Evolutionary conservation across 2,113 vertebrate genomes (phyloP).

Genomic region (Cichladusa arquata): DNA sequence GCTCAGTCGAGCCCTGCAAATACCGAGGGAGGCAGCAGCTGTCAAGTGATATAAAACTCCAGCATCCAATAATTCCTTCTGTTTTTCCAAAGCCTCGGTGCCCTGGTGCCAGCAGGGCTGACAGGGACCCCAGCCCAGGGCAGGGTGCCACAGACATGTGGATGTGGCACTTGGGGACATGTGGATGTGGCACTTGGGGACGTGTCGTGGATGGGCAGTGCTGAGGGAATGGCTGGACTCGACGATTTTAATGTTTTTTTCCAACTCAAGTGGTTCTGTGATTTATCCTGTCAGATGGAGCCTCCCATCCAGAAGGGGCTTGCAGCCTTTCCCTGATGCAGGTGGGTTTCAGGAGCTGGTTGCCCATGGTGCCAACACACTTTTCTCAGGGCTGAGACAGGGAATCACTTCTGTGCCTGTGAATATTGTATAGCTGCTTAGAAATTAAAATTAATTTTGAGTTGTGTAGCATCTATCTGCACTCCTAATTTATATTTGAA

Average conservation of each 20-base stretch:
- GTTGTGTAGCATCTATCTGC: not conserved
- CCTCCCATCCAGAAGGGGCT: not conserved
- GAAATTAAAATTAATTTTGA: slow-evolving; percentile 41
- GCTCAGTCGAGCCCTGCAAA: not conserved
- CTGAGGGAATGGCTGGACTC: not conserved
- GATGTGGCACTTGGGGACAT: not conserved
- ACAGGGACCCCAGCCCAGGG: slow-evolving; percentile 29
- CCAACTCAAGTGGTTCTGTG: not conserved
- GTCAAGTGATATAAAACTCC: slow-evolving; percentile 34
- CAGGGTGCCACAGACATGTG: not conserved
- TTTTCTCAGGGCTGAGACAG: not conserved
- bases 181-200: not conserved
- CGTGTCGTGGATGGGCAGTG: not conserved
- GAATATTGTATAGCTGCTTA: slow-evolving; percentile 24
- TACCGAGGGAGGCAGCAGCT: slow-evolving; percentile 40
- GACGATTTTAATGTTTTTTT: not conserved
- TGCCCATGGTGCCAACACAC: not conserved
- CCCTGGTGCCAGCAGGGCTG: slow-evolving; percentile 37
- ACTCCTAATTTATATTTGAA: slow-evolving; percentile 46
- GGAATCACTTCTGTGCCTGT: not conserved
- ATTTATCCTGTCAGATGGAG: not conserved
- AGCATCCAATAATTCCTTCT: slow-evolving; percentile 42
- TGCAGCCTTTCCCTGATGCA: not conserved
- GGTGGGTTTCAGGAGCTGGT: not conserved
- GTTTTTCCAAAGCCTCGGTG: slow-evolving; percentile 50